Base-by-base conservation (phyloP, 2,797 vertebrate genomes). In the Sarcoramphus papa region DNA sequence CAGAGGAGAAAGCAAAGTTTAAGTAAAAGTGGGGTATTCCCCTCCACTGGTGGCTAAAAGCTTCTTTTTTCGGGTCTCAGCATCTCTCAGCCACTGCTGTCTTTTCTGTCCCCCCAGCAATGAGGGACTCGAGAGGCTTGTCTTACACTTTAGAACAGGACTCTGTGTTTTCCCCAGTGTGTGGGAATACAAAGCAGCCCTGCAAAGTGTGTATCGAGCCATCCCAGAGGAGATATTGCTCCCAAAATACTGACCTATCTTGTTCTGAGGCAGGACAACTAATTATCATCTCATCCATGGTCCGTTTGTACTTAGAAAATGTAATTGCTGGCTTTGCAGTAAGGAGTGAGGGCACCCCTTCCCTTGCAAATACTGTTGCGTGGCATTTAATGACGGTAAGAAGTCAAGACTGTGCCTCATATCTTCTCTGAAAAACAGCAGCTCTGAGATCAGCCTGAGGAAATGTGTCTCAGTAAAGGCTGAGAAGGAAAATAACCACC, bases 41-140 rank as follows among this genome's bases (percentile, higher is more conserved):
- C 20, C 18, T 72, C 41, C 9, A 27, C 41, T 2, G 3, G 8
- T 78, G 25, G 25, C 67, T 77, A 64, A 72, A 85, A 85, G 31
- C 37, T 56, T 19, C 28, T 56, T 33, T 7, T 18, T 88, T 92
- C 0, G 0, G 3, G 13, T 63, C 35, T 92, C 47, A 57, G 23
- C 25, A 73, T 41, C 35, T 76, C 35, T 43, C 57, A 84, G 23
- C 20, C 23, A 19, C 82, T 54, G 30, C n/a, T 18, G 7, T 51
- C 67, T 88, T 79, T 92, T 70, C 59, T 63, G 9, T 60, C 23
- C 21, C 28, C 5, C 9, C 41, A 56, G 31, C 11, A 53, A 19
- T 23, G 21, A 0, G 8, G 14, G 31, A 33, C 23, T 67, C 3
- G 0, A 28, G 31, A 43, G 23, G 8, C 27, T 51, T 76, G 10